Percentiles rank a stretch among this genome's conserved stretches.
These are phyloP conservation scores for Arrhopalites spinosus DNA, from an alignment of 2,888 invertebrate species.

Conservation along the genomic window DNA sequence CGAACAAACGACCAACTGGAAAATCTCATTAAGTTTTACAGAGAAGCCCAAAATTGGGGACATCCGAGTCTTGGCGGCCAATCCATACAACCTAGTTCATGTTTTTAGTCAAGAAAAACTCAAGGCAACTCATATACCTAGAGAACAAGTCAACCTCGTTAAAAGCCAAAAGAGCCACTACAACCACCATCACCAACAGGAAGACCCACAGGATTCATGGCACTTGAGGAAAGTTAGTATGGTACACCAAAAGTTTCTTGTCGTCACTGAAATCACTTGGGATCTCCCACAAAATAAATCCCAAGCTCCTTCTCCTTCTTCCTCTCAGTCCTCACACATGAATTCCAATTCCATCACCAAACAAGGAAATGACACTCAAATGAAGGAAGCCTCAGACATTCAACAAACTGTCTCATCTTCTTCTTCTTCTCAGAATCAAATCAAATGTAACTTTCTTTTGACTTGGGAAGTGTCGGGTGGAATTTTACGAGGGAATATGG, in stretches of 20 bases:
- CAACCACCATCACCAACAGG: neutral
- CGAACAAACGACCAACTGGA: slow-evolving; percentile 35
- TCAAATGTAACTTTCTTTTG: slow-evolving; percentile 69
- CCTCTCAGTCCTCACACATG: neutral
- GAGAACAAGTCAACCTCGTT: slow-evolving; percentile 8
- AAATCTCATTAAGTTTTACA: slow-evolving; percentile 36
- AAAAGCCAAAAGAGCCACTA: slow-evolving; percentile 11
- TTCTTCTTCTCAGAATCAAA: slow-evolving; percentile 17
- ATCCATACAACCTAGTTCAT: slow-evolving; percentile 30
- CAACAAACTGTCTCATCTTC: neutral
- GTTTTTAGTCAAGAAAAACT: slow-evolving; percentile 34
- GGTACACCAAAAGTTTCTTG: slow-evolving; percentile 71
- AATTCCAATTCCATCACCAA: neutral
- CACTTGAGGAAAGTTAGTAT: slow-evolving; percentile 70
- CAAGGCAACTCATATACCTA: neutral
- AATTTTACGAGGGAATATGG: slow-evolving; percentile 78
- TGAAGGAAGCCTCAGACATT: neutral
- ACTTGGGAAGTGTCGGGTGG: slow-evolving; percentile 85
- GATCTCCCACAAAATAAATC: slow-evolving; percentile 61
- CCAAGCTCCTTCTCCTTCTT: neutral
- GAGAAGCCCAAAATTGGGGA: slow-evolving; percentile 37
- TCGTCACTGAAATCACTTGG: slow-evolving; percentile 75
- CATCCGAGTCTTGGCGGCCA: slow-evolving; percentile 36
- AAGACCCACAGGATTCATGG: slow-evolving; percentile 60
- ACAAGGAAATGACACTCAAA: slow-evolving; percentile 6